Conservation (phyloP, 2,888 invertebrate genomes). For the Eueremaeus valkanovi region DNA sequence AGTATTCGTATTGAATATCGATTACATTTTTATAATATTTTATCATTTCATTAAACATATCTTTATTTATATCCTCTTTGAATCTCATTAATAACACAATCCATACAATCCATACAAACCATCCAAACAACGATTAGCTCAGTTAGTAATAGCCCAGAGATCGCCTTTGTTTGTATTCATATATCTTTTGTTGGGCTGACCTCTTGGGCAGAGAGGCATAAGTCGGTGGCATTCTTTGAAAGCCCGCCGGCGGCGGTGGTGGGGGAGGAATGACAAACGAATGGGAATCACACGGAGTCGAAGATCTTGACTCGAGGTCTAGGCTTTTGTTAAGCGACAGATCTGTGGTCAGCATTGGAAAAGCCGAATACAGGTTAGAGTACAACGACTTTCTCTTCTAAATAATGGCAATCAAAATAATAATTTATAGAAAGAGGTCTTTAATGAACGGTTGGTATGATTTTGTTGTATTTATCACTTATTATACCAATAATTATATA, state of each 20-base stretch:
- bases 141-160: constrained; percentile 37
- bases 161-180: constrained; percentile 39
- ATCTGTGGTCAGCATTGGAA: background rate
- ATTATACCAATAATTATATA: too few species aligned
- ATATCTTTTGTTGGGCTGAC: constrained; percentile 39
- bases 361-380: background rate
- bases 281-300: constrained; percentile 21
- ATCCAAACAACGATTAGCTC: too few species aligned
- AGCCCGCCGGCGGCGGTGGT: constrained; percentile 28
- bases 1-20: too few species aligned
- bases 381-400: background rate
- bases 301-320: background rate
- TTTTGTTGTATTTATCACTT: too few species aligned
- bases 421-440: background rate
- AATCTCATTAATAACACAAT: too few species aligned
- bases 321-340: background rate
- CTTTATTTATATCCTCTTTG: too few species aligned
- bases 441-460: too few species aligned
- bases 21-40: too few species aligned
- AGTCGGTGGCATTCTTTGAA: constrained; percentile 10
- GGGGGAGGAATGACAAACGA: constrained; percentile 38
- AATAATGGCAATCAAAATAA: background rate
- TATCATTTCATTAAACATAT: too few species aligned
- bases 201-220: constrained; percentile 4
- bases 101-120: too few species aligned